Base-by-base conservation (phyloP, 1,140 invertebrate species). In the Tetraneura akinire region DNA sequence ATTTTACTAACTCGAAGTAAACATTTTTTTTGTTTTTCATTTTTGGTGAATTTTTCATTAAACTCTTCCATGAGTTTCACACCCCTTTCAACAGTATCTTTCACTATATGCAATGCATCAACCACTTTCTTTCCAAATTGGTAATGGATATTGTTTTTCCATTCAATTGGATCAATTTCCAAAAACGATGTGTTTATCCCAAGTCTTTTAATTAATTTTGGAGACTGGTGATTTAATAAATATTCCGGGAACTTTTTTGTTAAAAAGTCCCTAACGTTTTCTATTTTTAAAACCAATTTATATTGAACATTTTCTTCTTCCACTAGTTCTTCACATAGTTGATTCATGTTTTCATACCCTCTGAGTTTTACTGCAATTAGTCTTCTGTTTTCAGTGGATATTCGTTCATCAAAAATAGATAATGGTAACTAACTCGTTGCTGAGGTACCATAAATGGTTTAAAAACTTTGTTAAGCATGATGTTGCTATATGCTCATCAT, bases 391-490 rank as follows among this genome's bases (percentile, higher is more conserved):
- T 71, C 5, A 73, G 68, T 18, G 76, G 51, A 80, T 21, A 66
- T n/a, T 66, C 32, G 29, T 66, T 66, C 37, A 42, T 85, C 84
- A 82, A 85, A 85, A 66, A 85, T 82, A 26, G 82, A 76, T 53
- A 84, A 82, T 26, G 68, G 62, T 42, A 80, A 81, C n/a, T 53
- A 81, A 45, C 57, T 83, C 73, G n/a, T 81, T 66, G 49, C 29
- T 80, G 45, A 84, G 81, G 80, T 84, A 84, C 83, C 84, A 85
- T 45, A 85, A 78, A 81, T 84, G 84, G 16, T 80, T 80, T 8
- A 37, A 29, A 37, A 85, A 83, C 68, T 84, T 84, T 16, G 51
- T 55, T 23, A 73, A 26, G 21, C 68, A 80, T 26, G 42, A 60
- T 29, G 62, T 51, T 49, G 71, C 80, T 66, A 60, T 62, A 3